A percentile compares a stretch with the other conserved stretches of the same genome.
Conservation (phyloP, 2,113 vertebrate genomes). For the Rhinolophus ferrumequinum region DNA sequence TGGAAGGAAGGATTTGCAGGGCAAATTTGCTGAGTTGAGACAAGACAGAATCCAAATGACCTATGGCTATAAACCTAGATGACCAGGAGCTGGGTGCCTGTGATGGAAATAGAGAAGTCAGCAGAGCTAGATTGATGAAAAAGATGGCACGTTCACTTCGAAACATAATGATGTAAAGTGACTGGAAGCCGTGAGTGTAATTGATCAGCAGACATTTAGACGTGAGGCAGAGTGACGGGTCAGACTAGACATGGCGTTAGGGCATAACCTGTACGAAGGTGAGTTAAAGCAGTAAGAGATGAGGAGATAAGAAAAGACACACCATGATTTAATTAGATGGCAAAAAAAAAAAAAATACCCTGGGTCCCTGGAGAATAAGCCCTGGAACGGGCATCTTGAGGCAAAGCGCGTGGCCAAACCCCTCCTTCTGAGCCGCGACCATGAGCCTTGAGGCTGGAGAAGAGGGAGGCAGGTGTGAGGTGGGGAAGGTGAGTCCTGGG, state of each 20-base stretch:
- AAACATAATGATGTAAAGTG: no score
- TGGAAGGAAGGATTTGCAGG: background rate
- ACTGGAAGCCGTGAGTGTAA: rapidly evolving
- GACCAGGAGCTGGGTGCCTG: no score
- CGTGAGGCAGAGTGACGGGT: background rate
- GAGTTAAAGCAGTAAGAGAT: background rate
- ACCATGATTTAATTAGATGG: background rate
- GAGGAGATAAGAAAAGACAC: background rate
- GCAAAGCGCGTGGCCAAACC: background rate
- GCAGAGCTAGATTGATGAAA: background rate
- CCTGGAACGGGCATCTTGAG: background rate
- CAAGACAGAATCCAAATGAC: background rate
- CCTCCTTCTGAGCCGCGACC: background rate
- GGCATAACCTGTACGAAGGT: background rate
- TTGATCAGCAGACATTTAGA: background rate
- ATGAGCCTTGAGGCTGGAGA: background rate
- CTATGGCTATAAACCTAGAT: background rate
- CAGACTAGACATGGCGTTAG: background rate
- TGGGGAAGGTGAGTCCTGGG: background rate
- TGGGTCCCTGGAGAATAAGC: background rate
- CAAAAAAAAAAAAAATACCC: background rate
- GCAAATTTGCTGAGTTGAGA: background rate
- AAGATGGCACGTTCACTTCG: background rate
- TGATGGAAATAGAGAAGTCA: background rate
- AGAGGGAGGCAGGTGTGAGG: rapidly evolving